Conservation (phyloP, 1,140 invertebrate genomes). For the Pomacea maculata region DNA sequence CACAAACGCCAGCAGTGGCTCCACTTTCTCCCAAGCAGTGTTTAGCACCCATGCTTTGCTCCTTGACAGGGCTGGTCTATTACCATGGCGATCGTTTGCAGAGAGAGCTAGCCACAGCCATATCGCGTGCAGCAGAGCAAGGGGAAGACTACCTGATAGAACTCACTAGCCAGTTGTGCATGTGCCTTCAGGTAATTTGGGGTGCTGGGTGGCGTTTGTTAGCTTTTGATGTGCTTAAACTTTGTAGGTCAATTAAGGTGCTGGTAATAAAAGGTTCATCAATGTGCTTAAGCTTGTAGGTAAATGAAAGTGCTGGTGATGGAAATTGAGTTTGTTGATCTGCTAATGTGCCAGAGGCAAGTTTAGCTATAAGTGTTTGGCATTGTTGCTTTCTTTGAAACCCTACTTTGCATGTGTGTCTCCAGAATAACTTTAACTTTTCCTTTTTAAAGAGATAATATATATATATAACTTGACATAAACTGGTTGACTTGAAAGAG, state of each 20-base stretch:
- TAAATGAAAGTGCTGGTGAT: slow-evolving; percentile 23
- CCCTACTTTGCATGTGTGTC: too few relatives aligned
- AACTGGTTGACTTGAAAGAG: too few relatives aligned
- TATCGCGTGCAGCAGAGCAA: slow-evolving; percentile 60
- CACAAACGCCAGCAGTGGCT: slow-evolving; percentile 11
- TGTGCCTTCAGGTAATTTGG: slow-evolving; percentile 59
- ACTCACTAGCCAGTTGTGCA: slow-evolving; percentile 62
- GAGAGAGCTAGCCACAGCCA: slow-evolving; percentile 57
- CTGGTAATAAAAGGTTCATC: too few relatives aligned
- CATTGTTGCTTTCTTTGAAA: too few relatives aligned
- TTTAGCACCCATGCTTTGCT: slow-evolving; percentile 48
- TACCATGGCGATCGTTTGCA: slow-evolving; percentile 53
- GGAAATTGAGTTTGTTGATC: too few relatives aligned
- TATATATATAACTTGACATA: too few relatives aligned
- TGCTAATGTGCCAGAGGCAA: too few relatives aligned
- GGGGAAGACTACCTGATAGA: slow-evolving; percentile 65
- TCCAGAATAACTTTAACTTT: too few relatives aligned
- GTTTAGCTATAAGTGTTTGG: too few relatives aligned
- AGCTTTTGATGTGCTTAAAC: not conserved
- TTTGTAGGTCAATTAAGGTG: slow-evolving; percentile 33
- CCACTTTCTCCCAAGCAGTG: slow-evolving; percentile 36
- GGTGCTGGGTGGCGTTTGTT: not conserved
- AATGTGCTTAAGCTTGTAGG: slow-evolving; percentile 17
- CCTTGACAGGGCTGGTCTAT: slow-evolving; percentile 57
- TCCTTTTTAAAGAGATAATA: too few relatives aligned